These are phyloP conservation scores for Adineta ricciae DNA, from an alignment of 2,888 invertebrate genomes.

Conservation along the genomic window DNA sequence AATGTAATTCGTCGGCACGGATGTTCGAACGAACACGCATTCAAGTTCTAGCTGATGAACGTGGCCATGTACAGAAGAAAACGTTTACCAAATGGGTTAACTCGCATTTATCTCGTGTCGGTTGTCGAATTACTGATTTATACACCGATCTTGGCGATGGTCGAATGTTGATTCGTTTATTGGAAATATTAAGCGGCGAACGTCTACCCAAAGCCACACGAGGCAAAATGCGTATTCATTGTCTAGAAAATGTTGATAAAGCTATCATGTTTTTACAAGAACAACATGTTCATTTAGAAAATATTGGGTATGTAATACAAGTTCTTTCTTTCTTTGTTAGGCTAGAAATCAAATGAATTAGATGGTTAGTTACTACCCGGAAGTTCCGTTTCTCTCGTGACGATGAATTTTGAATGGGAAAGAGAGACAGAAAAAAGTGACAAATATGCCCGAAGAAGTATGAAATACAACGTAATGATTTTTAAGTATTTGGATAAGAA, in stretches of 20 bases:
- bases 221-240: slow-evolving; percentile 99
- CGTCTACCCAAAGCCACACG: slow-evolving; percentile 87
- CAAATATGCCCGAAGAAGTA: too few relatives aligned
- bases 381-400: too few relatives aligned
- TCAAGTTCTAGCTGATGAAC: slow-evolving; percentile 63
- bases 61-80: slow-evolving; percentile 99
- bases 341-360: too few relatives aligned
- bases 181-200: slow-evolving; percentile 96
- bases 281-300: slow-evolving; percentile 94
- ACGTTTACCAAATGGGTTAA: slow-evolving; percentile 99
- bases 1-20: slow-evolving; percentile 25
- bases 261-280: slow-evolving; percentile 92
- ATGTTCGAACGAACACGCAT: slow-evolving; percentile 34
- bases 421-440: too few relatives aligned
- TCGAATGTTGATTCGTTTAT: slow-evolving; percentile 88
- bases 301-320: slow-evolving; percentile 58
- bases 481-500: too few relatives aligned
- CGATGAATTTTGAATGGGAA: too few relatives aligned
- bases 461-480: too few relatives aligned
- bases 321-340: too few relatives aligned
- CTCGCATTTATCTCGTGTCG: slow-evolving; percentile 91
- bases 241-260: slow-evolving; percentile 98
- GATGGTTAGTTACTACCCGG: too few relatives aligned
- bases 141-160: slow-evolving; percentile 96
- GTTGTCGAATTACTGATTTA: slow-evolving; percentile 86